Evolutionary conservation across 2,888 invertebrate species (phyloP), one percentile per base, ranked within the genome.

Genomic region (Vanessa cardui): DNA sequence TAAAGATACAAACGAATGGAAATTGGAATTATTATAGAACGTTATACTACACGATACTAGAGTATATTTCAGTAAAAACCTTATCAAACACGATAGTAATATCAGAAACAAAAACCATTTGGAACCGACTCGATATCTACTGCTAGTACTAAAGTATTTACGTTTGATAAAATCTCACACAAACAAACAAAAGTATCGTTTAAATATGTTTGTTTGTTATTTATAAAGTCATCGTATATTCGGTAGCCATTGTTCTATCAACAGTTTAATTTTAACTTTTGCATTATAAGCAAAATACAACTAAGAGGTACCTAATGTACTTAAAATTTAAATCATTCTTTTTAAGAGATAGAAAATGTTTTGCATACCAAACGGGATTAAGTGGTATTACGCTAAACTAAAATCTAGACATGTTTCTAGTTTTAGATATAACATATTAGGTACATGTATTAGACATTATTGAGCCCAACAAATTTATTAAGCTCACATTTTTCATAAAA

Each of bases 21-120:
- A 15, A 26, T 45, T 6, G 31, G 31, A 44, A 45, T 33, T 45
- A n/a, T 54, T 49, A 54, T 47, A 58, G 5, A 54, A 18, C 56
- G 31, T 64, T 59, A 63, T 61, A 58, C 7, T 5, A 56, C 33
- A 62, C 49, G n/a, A 52, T 39, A 54, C 20, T 39, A 49, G 60
- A 72, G 68, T 67, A 64, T 69, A 72, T 71, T 65, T 69, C 54
- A 50, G 54, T 62, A 65, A 62, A 63, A 58, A 47, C 62, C n/a
- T n/a, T n/a, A n/a, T n/a, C n/a, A 31, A 33, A 62, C 62, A 62
- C 62, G 65, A 65, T 62, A 58, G 16, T 46, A 65, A 65, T 65
- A 69, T 62, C 69, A 62, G 58, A 65, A 62, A 65, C 59, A 52
- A 65, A 65, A 64, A 69, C 59, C 65, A 54, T 66, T 64, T 58